These are phyloP conservation scores for Catamblyrhynchus diadema DNA, from an alignment of 2,797 vertebrate genomes.

Conservation along the genomic window DNA sequence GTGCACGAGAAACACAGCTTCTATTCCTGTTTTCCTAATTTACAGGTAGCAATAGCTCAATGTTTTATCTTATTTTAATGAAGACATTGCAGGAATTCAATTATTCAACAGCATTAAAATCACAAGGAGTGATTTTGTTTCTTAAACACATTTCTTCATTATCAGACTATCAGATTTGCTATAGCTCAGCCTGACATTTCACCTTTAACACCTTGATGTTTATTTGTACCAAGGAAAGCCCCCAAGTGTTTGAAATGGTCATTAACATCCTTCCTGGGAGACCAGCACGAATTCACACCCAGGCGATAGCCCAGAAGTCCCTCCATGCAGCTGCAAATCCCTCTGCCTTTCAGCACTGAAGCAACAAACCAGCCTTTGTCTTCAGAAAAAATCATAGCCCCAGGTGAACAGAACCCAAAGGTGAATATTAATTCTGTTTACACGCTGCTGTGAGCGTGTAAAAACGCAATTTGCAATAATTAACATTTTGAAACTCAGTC, in stretches of 20 bases:
- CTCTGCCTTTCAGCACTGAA: not conserved
- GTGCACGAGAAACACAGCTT: not conserved
- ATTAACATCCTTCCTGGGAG: slow-evolving; percentile 13
- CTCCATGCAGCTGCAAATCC: not conserved
- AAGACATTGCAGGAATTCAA: not conserved
- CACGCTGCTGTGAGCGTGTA: not conserved
- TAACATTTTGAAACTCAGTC: not conserved
- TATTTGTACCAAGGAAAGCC: not conserved
- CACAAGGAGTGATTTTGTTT: not conserved
- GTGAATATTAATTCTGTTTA: not conserved
- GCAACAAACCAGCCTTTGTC: not conserved
- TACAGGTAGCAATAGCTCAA: not conserved
- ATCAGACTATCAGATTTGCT: not conserved
- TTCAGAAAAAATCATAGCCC: not conserved
- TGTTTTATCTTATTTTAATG: not conserved
- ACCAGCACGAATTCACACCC: not conserved
- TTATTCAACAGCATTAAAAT: not conserved
- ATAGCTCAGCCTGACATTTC: not conserved
- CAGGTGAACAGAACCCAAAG: not conserved
- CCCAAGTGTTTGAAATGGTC: not conserved
- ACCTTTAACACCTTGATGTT: not conserved
- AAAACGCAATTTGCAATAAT: not conserved
- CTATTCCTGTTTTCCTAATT: not conserved
- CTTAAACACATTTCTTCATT: not conserved
- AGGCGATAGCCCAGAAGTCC: not conserved